phyloP scores from a whole-genome alignment of 2,113 vertebrate species.

The Rhinopithecus roxellana region DNA sequence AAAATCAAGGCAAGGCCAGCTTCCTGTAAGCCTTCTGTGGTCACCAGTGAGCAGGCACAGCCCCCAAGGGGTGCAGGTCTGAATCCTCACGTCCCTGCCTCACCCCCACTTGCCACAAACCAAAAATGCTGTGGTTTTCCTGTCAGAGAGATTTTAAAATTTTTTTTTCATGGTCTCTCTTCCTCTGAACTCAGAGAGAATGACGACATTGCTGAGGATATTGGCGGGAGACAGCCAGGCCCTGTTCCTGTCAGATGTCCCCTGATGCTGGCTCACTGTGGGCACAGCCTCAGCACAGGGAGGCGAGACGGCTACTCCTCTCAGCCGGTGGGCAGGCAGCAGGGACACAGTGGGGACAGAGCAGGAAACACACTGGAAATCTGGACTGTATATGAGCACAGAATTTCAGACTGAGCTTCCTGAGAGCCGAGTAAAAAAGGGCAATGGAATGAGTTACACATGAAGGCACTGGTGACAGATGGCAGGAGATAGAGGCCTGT shows the following conservation, averaged over 20 bases:
- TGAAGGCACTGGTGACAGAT: neutral
- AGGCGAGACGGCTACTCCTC: neutral
- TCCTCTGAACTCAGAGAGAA: neutral
- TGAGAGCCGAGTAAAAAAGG: neutral
- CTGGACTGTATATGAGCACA: neutral
- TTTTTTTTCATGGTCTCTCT: neutral
- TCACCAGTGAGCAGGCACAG: neutral
- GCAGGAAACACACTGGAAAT: neutral
- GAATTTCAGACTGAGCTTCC: neutral
- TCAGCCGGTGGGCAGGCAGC: neutral
- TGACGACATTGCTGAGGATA: neutral
- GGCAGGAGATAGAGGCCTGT: neutral
- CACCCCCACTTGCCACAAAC: neutral
- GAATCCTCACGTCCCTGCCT: neutral
- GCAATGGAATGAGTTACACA: no score
- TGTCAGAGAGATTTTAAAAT: neutral
- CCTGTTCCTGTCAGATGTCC: neutral
- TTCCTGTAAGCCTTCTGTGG: neutral
- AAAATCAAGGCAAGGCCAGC: neutral
- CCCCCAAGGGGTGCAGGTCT: neutral
- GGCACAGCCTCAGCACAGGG: neutral
- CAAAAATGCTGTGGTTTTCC: conserved; percentile 66
- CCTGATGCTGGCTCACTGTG: neutral
- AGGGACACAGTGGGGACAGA: neutral
- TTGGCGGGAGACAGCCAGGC: neutral